Base-by-base conservation (phyloP, 2,888 invertebrate genomes). In the Synergus itoensis region DNA sequence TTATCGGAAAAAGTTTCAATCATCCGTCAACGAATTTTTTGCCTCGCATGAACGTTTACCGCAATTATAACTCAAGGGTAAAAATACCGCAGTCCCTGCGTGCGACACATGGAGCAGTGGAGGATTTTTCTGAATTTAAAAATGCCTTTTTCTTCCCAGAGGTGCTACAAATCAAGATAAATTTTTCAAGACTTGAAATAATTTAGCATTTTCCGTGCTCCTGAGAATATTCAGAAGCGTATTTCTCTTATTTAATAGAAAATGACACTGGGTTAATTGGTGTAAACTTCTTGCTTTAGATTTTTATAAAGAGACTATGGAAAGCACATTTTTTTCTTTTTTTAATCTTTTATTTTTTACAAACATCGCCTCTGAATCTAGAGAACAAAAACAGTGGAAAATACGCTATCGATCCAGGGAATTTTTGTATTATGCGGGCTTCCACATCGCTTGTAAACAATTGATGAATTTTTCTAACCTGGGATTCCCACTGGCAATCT, bases 21-120 rank as follows among this genome's bases (percentile, higher is more conserved):
- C 73, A 73, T n/a, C 16, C 41, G n/a, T 65, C n/a, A 64, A 73
- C 48, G 21, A 67, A 62, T 45, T 57, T 60, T 57, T 78, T 28
- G n/a, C 76, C 45, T 60, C 9, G 57, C 75, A 80, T 76, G 21
- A 67, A 84, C 79, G 64, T 83, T 82, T 78, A 77, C 77, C 69
- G 67, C 80, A 81, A 85, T 83, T 84, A 84, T 76, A 76, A 80
- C 80, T 86, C 86, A 86, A 86, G 86, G 86, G 86, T 86, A 86
- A 86, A 86, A 86, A 83, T 85, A 84, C 86, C 79, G 86, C 86
- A 86, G 82, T 86, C 84, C 81, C 76, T 76, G 48, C 45, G 48
- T 28, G 69, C 28, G 28, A 69, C 45, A 69, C 16, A 69, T 69
- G 28, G 45, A 36, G n/a, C 28, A 69, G 16, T 8, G 21, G 16